Conservation (phyloP, 2,888 invertebrate genomes). For the Tenthredo notha region DNA sequence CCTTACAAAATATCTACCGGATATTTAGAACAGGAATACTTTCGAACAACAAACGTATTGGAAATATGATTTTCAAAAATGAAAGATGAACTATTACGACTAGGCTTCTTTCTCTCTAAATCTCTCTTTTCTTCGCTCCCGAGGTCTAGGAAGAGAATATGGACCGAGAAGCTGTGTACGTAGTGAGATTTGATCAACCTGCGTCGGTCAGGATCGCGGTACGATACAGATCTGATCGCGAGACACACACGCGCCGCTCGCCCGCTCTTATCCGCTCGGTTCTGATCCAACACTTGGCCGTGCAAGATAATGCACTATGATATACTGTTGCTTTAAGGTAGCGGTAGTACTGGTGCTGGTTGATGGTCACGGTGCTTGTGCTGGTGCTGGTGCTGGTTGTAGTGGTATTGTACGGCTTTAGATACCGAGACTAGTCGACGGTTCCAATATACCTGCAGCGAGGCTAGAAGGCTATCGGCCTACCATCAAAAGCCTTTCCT, state of each 20-base stretch:
- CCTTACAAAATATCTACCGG: background rate
- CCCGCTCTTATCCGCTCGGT: slow-evolving; percentile 39
- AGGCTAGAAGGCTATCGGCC: slow-evolving; percentile 48
- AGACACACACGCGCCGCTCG: slow-evolving; percentile 47
- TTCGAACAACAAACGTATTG: too few species aligned
- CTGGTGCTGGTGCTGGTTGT: background rate
- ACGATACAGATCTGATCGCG: slow-evolving; percentile 59
- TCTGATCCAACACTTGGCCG: slow-evolving; percentile 46
- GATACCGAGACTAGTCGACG: slow-evolving; percentile 16
- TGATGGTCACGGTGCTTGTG: background rate
- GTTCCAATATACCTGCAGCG: slow-evolving; percentile 49
- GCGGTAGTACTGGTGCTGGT: slow-evolving; percentile 6
- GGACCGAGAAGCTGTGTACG: slow-evolving; percentile 39
- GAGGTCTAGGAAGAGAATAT: slow-evolving; percentile 39
- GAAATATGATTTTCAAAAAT: background rate
- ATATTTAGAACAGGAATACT: too few species aligned
- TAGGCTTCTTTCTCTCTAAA: slow-evolving; percentile 1
- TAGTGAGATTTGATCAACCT: slow-evolving; percentile 61
- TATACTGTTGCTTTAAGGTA: slow-evolving; percentile 45
- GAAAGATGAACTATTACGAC: background rate
- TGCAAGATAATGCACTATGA: slow-evolving; percentile 52
- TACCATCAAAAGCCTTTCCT: slow-evolving; percentile 46
- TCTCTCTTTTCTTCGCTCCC: background rate
- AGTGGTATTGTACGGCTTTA: background rate
- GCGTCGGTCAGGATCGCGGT: slow-evolving; percentile 62